Conservation (phyloP, 2,888 invertebrate species). For the Phymatocera aterrima region DNA sequence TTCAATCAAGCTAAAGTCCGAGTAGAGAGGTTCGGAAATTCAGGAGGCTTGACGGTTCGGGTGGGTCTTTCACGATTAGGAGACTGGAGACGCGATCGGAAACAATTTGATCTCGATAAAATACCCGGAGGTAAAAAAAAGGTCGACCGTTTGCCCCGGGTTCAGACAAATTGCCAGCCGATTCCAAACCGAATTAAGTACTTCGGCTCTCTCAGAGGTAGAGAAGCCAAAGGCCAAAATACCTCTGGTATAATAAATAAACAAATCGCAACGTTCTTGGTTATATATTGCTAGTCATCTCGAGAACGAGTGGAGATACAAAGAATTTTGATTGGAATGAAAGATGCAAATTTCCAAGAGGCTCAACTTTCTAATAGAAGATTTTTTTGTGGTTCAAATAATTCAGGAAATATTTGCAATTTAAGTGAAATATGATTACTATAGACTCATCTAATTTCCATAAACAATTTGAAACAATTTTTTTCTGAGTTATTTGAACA, state of each 20-base stretch:
- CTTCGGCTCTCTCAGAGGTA: not conserved
- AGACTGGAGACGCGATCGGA: slow-evolving; percentile 33
- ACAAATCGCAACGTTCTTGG: not conserved
- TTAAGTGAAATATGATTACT: not conserved
- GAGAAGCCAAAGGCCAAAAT: not conserved
- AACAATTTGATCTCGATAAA: slow-evolving; percentile 45
- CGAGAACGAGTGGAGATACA: not conserved
- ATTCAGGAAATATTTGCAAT: not conserved
- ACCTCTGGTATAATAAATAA: not conserved
- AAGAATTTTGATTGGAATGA: not conserved
- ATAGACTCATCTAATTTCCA: not conserved
- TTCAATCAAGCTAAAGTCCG: slow-evolving; percentile 68
- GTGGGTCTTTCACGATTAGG: slow-evolving; percentile 36
- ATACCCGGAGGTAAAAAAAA: slow-evolving; percentile 34
- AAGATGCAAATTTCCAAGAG: not conserved
- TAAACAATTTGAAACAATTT: not conserved
- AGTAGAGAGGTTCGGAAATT: not conserved
- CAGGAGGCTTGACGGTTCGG: slow-evolving; percentile 1
- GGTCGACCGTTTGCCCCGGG: slow-evolving; percentile 26
- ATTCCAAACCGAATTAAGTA: slow-evolving; percentile 39
- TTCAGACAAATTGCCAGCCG: slow-evolving; percentile 43
- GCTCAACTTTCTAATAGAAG: not conserved
- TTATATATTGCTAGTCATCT: not conserved
- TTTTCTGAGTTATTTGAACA: too few relatives aligned
- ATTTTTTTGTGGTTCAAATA: not conserved